These are phyloP conservation scores for Scylla paramamosain DNA, from an alignment of 1,140 invertebrate species.

Conservation along the genomic window DNA sequence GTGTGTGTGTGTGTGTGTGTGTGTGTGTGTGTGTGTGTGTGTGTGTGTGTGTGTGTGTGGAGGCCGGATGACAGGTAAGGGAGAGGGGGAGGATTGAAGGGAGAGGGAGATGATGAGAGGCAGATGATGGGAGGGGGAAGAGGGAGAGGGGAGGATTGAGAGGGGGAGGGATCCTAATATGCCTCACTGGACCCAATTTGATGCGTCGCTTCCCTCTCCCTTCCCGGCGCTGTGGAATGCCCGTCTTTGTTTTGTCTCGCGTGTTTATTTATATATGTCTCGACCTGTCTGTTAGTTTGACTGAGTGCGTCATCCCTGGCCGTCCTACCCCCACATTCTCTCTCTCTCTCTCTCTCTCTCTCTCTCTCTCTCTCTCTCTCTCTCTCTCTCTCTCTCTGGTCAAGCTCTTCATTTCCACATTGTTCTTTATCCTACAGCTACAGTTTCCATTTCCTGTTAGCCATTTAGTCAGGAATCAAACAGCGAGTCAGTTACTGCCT, in stretches of 20 bases:
- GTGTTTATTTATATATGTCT: background rate
- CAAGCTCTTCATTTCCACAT: too few species aligned
- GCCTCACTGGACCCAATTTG: background rate
- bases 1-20: too few species aligned
- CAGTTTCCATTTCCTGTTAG: background rate
- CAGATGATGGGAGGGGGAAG: background rate
- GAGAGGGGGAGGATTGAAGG: background rate
- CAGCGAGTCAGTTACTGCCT: too few species aligned
- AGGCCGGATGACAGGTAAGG: background rate
- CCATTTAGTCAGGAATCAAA: background rate
- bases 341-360: slow-evolving; percentile 20
- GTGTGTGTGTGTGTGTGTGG: background rate
- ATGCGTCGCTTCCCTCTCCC: background rate
- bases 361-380: slow-evolving; percentile 20
- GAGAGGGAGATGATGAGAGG: slow-evolving; percentile 10
- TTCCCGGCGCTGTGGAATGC: background rate
- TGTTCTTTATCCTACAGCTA: too few species aligned
- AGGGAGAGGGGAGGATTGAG: background rate
- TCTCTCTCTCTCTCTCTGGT: background rate
- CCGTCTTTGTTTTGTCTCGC: background rate
- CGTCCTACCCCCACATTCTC: background rate
- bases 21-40: too few species aligned
- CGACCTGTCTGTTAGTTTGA: background rate
- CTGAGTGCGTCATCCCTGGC: background rate
- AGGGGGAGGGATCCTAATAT: background rate